phyloP scores from a whole-genome alignment of 2,113 vertebrate genomes.

The Ceyx cyanopectus region DNA sequence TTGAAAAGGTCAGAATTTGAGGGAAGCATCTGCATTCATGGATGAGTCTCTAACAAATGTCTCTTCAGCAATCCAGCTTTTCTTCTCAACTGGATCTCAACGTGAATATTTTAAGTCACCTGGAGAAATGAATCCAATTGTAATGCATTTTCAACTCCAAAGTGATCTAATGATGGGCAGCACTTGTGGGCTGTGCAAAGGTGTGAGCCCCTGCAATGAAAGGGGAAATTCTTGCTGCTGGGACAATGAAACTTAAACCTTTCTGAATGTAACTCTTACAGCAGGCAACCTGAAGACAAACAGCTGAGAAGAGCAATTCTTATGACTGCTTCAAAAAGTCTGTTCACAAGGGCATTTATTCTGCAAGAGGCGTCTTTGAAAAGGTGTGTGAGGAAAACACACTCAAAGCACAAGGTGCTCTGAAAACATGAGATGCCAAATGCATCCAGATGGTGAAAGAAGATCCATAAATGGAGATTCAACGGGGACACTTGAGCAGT shows the following conservation, averaged over 20 bases:
- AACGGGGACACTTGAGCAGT: not conserved
- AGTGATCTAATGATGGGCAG: not conserved
- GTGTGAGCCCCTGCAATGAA: not conserved
- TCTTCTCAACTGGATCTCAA: not conserved
- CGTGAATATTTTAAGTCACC: not conserved
- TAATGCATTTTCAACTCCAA: not conserved
- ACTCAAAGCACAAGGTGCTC: not conserved
- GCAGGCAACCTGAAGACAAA: not conserved
- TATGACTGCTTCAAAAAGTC: not conserved
- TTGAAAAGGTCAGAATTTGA: not conserved
- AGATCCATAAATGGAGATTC: not conserved
- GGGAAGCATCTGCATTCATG: not conserved
- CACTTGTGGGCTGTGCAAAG: not conserved
- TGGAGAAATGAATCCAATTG: not conserved
- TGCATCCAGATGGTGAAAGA: not conserved
- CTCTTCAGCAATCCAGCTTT: not conserved
- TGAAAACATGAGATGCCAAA: not conserved
- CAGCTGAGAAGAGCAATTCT: not conserved
- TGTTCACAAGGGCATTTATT: slow-evolving; percentile 11
- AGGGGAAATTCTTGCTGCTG: not conserved
- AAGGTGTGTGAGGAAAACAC: not conserved
- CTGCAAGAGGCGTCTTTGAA: not conserved
- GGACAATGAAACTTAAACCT: not conserved
- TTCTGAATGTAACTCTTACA: not conserved
- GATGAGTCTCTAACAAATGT: not conserved